Evolutionary conservation across 2,797 vertebrate species (phyloP).

Genomic region (Onychomys leucogaster): DNA sequence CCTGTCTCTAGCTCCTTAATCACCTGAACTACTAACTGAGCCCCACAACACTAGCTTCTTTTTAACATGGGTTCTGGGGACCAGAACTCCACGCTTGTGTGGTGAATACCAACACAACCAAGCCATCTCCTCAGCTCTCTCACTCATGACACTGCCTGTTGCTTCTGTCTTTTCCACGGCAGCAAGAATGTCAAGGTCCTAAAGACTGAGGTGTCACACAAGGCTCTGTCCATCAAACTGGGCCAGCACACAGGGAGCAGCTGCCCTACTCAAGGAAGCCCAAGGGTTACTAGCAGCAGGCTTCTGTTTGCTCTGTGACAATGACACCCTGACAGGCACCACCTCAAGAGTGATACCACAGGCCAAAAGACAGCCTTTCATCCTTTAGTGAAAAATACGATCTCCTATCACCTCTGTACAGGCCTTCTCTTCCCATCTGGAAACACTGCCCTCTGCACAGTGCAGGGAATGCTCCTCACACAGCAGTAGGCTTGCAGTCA

Average conservation of each 20-base stretch:
- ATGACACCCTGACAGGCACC: slow-evolving; percentile 47
- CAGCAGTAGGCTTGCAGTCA: not conserved
- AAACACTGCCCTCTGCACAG: not conserved
- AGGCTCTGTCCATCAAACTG: slow-evolving; percentile 71
- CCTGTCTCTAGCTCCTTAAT: too few species aligned
- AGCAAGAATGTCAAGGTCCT: slow-evolving; percentile 73
- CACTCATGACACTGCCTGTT: slow-evolving; percentile 65
- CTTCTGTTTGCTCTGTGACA: slow-evolving; percentile 74
- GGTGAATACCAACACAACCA: too few species aligned
- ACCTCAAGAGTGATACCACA: slow-evolving; percentile 32
- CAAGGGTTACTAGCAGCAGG: slow-evolving; percentile 33
- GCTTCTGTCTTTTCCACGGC: slow-evolving; percentile 75
- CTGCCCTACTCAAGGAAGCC: slow-evolving; percentile 69
- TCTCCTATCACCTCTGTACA: not conserved
- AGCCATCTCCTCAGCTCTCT: not conserved
- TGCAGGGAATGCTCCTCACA: not conserved
- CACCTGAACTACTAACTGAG: too few species aligned
- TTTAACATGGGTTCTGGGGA: too few species aligned
- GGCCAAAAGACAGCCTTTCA: not conserved
- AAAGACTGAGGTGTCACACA: slow-evolving; percentile 78
- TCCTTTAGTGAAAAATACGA: not conserved
- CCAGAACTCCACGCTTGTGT: not conserved
- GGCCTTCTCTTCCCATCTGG: not conserved
- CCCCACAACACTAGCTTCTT: not conserved
- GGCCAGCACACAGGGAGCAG: slow-evolving; percentile 75